These are phyloP conservation scores for Calidris pugnax DNA, from an alignment of 2,113 vertebrate genomes.

Conservation along the genomic window DNA sequence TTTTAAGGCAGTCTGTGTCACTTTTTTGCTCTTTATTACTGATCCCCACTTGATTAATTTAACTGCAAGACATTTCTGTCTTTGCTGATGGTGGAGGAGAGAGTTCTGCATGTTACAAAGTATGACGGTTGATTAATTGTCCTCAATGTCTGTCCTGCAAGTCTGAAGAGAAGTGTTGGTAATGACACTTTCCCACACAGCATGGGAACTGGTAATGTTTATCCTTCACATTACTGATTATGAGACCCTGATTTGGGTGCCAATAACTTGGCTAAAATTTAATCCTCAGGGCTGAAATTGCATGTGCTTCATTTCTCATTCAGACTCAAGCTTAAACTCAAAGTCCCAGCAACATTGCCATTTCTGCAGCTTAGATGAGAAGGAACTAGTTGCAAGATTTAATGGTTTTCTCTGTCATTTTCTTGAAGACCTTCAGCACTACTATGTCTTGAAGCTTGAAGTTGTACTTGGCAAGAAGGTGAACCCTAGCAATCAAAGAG, in stretches of 20 bases:
- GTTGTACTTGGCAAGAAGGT: not conserved
- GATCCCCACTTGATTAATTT: not conserved
- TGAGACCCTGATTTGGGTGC: not conserved
- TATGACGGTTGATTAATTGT: not conserved
- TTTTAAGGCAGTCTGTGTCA: not conserved
- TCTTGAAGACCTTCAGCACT: not conserved
- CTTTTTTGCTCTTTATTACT: not conserved
- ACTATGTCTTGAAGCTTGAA: not conserved
- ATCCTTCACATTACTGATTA: not conserved
- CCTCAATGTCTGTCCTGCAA: not conserved
- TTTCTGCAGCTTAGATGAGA: not conserved
- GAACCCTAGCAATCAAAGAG: not conserved
- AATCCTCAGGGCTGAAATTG: not conserved
- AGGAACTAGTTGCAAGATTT: not conserved
- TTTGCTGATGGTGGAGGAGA: not conserved
- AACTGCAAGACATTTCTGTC: not conserved
- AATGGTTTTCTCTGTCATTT: not conserved
- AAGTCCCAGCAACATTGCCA: not conserved
- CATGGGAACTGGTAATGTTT: not conserved
- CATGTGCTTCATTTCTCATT: not conserved
- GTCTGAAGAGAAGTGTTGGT: not conserved
- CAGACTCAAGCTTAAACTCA: not conserved
- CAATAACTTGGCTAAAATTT: not conserved
- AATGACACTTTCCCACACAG: not conserved
- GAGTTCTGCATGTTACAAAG: not conserved